A percentile compares a stretch with the other conserved stretches of the same genome.
Conservation (phyloP, 2,113 vertebrate genomes). For the Melozone crissalis region DNA sequence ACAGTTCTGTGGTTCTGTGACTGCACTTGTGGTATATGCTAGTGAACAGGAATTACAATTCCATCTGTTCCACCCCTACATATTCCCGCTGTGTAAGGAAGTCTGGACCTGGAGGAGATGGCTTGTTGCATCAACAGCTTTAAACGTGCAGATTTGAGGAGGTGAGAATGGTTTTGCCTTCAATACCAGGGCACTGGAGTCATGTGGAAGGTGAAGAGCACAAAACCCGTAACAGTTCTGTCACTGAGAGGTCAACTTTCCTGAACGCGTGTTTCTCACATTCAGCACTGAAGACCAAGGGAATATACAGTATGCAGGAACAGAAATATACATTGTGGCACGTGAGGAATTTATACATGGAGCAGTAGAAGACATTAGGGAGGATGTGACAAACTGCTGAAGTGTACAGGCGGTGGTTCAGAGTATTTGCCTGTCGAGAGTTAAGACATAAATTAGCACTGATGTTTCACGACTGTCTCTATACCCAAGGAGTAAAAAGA, state of each 20-base stretch:
- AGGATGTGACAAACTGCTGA: background rate
- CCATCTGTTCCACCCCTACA: background rate
- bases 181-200: background rate
- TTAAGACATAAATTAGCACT: background rate
- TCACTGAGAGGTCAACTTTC: background rate
- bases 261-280: background rate
- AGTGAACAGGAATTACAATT: background rate
- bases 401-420: fast-evolving
- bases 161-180: background rate
- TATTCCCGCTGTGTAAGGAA: fast-evolving
- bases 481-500: background rate
- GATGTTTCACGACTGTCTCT: background rate
- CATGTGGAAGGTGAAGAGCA: background rate
- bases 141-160: background rate
- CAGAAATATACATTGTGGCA: background rate
- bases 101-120: background rate
- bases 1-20: background rate
- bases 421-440: background rate
- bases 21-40: background rate
- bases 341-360: background rate
- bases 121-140: background rate
- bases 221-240: fast-evolving
- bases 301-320: background rate
- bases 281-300: background rate
- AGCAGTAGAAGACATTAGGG: background rate